Evolutionary conservation across 2,888 invertebrate species (phyloP), one percentile per base, ranked within the genome.

Genomic region (Caenorhabditis sp.): DNA sequence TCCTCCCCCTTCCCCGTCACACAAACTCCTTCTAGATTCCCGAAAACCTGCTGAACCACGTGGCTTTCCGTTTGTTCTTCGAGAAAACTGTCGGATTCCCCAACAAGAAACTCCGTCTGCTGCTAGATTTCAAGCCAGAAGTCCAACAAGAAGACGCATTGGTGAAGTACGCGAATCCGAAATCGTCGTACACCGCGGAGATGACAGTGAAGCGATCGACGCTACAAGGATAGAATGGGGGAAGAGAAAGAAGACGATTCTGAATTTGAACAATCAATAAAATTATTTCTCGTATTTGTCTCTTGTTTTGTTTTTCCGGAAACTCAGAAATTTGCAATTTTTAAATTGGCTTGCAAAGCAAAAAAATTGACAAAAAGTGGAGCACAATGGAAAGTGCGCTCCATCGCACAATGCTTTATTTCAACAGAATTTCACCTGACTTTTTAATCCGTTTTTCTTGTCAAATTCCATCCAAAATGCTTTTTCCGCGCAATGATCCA

Each of bases 71-170:
- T 37, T 70, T 89, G 28, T 76, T 90, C 26, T 89, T 89, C 65
- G 87, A 85, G 62, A 89, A 87, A 68, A 87, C 88, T 4, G 79
- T 89, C 55, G 90, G 90, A 35, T 90, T 90, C 65, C 83, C 87
- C 5, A 85, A 88, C 35, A 87, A 89, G 55, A 90, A 89, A 60
- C 78, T 86, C 32, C 81, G 88, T 53, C 70, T 90, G 8, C 55
- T 89, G 13, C 62, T 89, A 70, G 79, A 85, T 40, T 85, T 60
- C 24, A 77, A 81, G 11, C 85, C 88, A 9, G 78, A 86, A 72
- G 69, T 82, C 3, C 50, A 70, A 2, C 83, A 83, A 62, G 78
- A 72, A 53, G 80, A 83, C 15, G 79, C 77, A 13, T 77, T 86
- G 50, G 37, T 40, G 13, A 78, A 68, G 28, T 80, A 68, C 28